Conservation (phyloP, 2,113 vertebrate genomes). For the Nerophis ophidion region DNA sequence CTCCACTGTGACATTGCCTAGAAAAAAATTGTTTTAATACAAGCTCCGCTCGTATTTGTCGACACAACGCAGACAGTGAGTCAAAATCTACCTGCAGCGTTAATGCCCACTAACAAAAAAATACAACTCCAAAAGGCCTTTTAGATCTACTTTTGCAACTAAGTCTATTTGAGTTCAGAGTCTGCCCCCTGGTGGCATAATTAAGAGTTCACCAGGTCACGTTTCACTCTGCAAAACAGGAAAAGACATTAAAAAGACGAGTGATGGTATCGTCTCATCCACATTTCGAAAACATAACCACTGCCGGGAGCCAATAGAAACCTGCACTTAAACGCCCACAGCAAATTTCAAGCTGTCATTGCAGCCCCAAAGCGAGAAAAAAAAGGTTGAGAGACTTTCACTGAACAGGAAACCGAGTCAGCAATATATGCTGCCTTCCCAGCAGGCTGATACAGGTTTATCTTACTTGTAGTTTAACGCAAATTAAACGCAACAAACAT, state of each 20-base stretch:
- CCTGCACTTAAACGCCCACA: background rate
- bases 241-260: constrained; percentile 16
- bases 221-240: background rate
- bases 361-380: background rate
- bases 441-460: constrained; percentile 7
- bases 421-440: constrained; percentile 10
- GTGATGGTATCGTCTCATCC: constrained; percentile 3
- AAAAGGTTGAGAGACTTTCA: background rate
- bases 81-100: constrained; percentile 32
- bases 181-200: constrained; percentile 48
- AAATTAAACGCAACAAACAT: background rate
- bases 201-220: background rate
- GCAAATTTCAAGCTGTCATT: background rate
- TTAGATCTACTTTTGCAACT: constrained; percentile 2
- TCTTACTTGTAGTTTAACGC: constrained; percentile 12
- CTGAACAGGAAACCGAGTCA: constrained; percentile 13
- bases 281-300: constrained; percentile 20
- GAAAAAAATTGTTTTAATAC: constrained; percentile 43
- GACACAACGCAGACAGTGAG: constrained; percentile 23
- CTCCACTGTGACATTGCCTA: constrained; percentile 44
- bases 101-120: constrained; percentile 19
- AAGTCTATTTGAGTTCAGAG: constrained; percentile 6
- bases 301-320: constrained; percentile 1
- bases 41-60: constrained; percentile 49
- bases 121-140: constrained; percentile 32